Evolutionary conservation across 2,797 vertebrate species (phyloP), one percentile per base, ranked within the genome.

Genomic region (Triplophysa yarkandensis): DNA sequence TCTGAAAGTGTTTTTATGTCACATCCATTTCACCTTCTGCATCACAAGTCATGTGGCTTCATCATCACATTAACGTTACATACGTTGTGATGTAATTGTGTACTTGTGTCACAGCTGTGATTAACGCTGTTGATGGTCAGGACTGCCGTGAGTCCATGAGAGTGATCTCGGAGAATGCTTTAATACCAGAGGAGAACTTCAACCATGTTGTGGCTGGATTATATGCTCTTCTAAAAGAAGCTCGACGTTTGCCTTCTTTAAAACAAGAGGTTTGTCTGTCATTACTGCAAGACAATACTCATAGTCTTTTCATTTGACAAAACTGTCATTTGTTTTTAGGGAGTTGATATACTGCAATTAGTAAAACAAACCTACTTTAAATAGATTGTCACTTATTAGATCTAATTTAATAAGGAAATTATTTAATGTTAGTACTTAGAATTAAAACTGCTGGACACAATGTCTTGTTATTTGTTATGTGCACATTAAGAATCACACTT

Each of bases 121-220:
- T 95, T 44, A 89, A 87, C 23, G 91, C 90, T 4, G 67, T 94
- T 74, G 92, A 93, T 84, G 94, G 92, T 68, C 94, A 92, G 77
- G 92, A 94, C 81, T 90, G 92, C 88, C 88, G 83, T 58, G 92
- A 93, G 17, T 81, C 85, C 21, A 82, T 94, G 84, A 87, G 82
- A 75, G 75, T 85, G 0, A 88, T 94, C 61, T 85, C 88, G 10
- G 90, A 93, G 76, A 91, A 79, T 71, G 82, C 82, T 14, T 28
- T 79, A 21, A 58, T 95, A n/a, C 85, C 93, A 1, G 92, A 95
- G 79, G 90, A 95, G 7, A 89, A 89, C 61, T 90, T 94, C 61
- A 86, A 89, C 70, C 85, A 91, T 81, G 87, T 94, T 41, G 81
- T 94, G 27, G 90, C 94, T 43, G 95, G 92, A 78, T 91, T 95